Base-by-base conservation (phyloP, 1,140 invertebrate species). In the Hyphantria cunea region DNA sequence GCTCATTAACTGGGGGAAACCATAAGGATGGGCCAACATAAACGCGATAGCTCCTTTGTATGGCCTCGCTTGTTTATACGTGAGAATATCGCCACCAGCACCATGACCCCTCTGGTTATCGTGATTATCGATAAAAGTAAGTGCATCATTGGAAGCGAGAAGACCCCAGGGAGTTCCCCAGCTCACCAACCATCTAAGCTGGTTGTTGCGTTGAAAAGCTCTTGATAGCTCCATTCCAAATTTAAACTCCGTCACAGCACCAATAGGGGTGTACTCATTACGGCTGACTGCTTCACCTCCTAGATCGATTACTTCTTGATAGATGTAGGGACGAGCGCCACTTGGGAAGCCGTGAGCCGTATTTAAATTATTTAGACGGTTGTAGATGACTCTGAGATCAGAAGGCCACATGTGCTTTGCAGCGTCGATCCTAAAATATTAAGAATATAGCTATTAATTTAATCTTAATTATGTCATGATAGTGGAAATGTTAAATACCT, bases 341-440 rank as follows among this genome's bases (percentile, higher is more conserved):
- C 74, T 66, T 1, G 91, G 80, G 80, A 96, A 96, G 39, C 93
- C 93, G 62, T 93, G 92, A 0, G 82, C 76, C 0, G 90, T 92
- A 64, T 93, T 94, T 14, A 96, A 82, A 76, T 95, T 92, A 1
- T 93, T 90, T 0, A 95, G 73, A 15, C 92, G 82, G 11, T 86
- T 82, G 67, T 92, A 94, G 53, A 96, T 95, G 3, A 84, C 77
- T 39, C 86, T 67, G 4, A 97, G 79, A 78, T 97, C 95, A 12
- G 64, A 70, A 0, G 96, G 96, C 94, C 94, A 96, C 95, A 97
- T 96, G 78, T 97, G 95, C 73, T 96, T 96, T 0, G 95, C 93
- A 13, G 95, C 95, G 67, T 95, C 94, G 48, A 95, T 91, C 70
- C 94, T 93, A 44, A 7, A n/a, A 39, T 0, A 42, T 39, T 10